phyloP scores from a whole-genome alignment of 2,797 vertebrate species.

The Siniperca obscura region DNA sequence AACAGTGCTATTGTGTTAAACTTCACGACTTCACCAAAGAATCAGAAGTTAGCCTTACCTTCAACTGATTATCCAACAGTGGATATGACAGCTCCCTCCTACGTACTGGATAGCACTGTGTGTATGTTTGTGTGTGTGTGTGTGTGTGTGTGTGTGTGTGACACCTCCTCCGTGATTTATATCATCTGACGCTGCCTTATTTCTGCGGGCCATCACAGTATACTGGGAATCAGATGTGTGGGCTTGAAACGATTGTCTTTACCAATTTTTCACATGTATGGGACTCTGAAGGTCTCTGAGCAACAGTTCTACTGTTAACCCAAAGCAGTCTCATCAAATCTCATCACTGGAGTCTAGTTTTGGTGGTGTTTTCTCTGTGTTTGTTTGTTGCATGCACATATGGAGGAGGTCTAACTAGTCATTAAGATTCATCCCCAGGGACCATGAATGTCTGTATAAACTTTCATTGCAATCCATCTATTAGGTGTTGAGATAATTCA shows the following conservation, averaged over 20 bases:
- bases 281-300: constrained; percentile 37
- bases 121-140: constrained; percentile 25
- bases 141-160: constrained; percentile 44
- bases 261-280: constrained; percentile 43
- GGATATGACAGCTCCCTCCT: constrained; percentile 68
- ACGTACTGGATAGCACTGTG: constrained; percentile 52
- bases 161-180: constrained; percentile 72
- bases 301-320: constrained; percentile 20
- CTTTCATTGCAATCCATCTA: no score
- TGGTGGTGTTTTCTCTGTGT: constrained; percentile 1
- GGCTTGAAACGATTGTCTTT: constrained; percentile 67
- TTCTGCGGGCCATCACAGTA: constrained; percentile 65
- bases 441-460: no score
- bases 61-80: constrained; percentile 63
- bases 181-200: constrained; percentile 70
- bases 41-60: constrained; percentile 48
- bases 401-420: constrained; percentile 10
- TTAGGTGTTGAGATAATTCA: no score
- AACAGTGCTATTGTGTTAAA: constrained; percentile 47
- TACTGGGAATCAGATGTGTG: constrained; percentile 72
- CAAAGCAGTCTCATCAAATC: constrained; percentile 45
- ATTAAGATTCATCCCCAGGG: no score
- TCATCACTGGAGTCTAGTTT: constrained; percentile 36
- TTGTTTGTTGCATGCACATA: constrained; percentile 8
- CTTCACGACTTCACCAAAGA: constrained; percentile 47